Base-by-base conservation (phyloP, 2,888 invertebrate genomes). In the Zygothrica quintamaculata region DNA sequence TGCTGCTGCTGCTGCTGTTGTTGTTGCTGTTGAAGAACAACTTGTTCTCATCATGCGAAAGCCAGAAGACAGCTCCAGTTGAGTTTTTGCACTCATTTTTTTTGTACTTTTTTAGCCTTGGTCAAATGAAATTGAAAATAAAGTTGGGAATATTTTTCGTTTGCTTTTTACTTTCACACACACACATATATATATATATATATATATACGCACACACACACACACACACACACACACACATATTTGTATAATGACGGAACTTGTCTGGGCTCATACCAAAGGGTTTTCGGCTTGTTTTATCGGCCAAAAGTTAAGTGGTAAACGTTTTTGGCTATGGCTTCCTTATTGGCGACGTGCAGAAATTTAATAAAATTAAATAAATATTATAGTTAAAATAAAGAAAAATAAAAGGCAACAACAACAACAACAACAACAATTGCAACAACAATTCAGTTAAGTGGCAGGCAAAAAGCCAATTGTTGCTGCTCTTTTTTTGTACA, bases 351-450 rank as follows among this genome's bases (percentile, higher is more conserved):
- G 73, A 84, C 84, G 82, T 84, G 82, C 77, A 64, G 61, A 81
- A 74, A 84, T 81, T 84, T 84, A 77, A 77, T 81, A 77, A 84
- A 81, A 84, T 84, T 84, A 84, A 84, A 84, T 74, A 79, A 84
- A 84, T 84, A 74, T 74, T 74, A 73, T 70, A 66, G 53, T 52
- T 34, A 65, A 66, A 52, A 55, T n/a, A 47, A 50, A 48, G n/a
- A n/a, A n/a, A n/a, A n/a, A n/a, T n/a, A n/a, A n/a, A n/a, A n/a
- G n/a, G n/a, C n/a, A n/a, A n/a, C n/a, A n/a, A n/a, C n/a, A n/a
- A n/a, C n/a, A n/a, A n/a, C n/a, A n/a, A n/a, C n/a, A n/a, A n/a
- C n/a, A n/a, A n/a, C n/a, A n/a, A n/a, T n/a, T n/a, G n/a, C n/a
- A n/a, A n/a, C n/a, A 58, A n/a, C n/a, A 31, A 22, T 57, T 34